Evolutionary conservation across 2,797 vertebrate species (phyloP).

Genomic region (Rhabdophis nuchalis): DNA sequence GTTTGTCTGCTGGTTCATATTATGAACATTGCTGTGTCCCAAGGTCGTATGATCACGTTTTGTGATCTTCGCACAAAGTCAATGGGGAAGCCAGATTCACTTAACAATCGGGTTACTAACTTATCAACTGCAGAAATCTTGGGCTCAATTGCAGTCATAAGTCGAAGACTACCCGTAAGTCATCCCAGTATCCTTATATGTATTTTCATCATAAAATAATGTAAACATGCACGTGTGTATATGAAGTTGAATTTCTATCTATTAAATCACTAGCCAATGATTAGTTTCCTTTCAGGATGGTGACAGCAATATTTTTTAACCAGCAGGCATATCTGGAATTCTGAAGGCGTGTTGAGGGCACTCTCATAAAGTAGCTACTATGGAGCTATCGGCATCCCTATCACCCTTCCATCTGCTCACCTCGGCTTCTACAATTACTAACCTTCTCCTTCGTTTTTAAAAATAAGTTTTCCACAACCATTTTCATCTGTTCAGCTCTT

Average conservation of each 20-base stretch:
- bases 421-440: not conserved
- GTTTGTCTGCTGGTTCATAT: no score
- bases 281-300: not conserved
- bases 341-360: not conserved
- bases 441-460: slow-evolving; percentile 72
- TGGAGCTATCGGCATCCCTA: not conserved
- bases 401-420: slow-evolving; percentile 53
- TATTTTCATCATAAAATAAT: not conserved
- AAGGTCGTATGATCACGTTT: no score
- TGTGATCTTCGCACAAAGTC: no score
- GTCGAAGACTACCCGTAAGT: no score
- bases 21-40: no score
- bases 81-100: no score
- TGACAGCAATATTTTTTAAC: not conserved
- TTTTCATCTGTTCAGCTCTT: slow-evolving; percentile 75
- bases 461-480: slow-evolving; percentile 72
- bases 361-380: not conserved
- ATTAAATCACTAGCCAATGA: not conserved
- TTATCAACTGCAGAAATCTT: no score
- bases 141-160: no score
- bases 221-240: not conserved
- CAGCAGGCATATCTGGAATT: not conserved
- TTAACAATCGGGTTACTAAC: no score
- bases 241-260: not conserved
- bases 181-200: not conserved